Percentiles rank a stretch among this genome's conserved stretches.
Evolutionary conservation across 2,797 vertebrate genomes (phyloP).

Genomic region (Gymnoscopelus microlampas): DNA sequence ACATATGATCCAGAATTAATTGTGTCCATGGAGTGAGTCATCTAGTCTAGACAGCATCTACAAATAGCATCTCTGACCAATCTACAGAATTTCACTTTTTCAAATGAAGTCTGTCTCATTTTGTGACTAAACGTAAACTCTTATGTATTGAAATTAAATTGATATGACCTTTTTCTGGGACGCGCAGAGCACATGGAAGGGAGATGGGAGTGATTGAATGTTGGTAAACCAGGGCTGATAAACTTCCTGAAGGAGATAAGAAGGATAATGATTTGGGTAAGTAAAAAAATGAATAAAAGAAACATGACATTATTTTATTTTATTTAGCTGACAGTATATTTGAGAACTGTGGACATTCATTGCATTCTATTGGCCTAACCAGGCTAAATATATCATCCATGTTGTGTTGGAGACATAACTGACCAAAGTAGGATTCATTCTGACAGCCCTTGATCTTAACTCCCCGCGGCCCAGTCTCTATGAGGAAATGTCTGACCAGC

Average conservation of each 20-base stretch:
- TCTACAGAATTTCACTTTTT: too few relatives aligned
- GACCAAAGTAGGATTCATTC: constrained; percentile 92
- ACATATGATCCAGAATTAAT: too few relatives aligned
- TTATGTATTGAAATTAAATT: too few relatives aligned
- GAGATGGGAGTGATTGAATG: constrained; percentile 93
- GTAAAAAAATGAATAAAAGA: background rate
- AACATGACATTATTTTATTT: background rate
- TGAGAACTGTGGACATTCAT: constrained; percentile 1
- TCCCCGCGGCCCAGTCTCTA: constrained; percentile 90
- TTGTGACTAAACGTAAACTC: too few relatives aligned
- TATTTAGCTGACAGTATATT: background rate
- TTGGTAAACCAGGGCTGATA: constrained; percentile 92
- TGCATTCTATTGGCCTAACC: constrained; percentile 3
- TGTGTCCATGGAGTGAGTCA: too few relatives aligned
- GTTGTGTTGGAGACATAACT: constrained; percentile 49
- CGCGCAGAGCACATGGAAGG: constrained; percentile 86
- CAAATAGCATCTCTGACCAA: too few relatives aligned
- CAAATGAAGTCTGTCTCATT: background rate
- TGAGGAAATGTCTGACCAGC: constrained; percentile 93
- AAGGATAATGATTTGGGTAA: background rate
- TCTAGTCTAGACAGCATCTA: too few relatives aligned
- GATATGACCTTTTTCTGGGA: constrained; percentile 87
- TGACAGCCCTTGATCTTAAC: constrained; percentile 95
- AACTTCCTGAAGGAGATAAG: constrained; percentile 82
- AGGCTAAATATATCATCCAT: constrained; percentile 16